Evolutionary conservation across 2,113 vertebrate species (phyloP), one percentile per base, ranked within the genome.

Genomic region (Pseudorectes ferrugineus): DNA sequence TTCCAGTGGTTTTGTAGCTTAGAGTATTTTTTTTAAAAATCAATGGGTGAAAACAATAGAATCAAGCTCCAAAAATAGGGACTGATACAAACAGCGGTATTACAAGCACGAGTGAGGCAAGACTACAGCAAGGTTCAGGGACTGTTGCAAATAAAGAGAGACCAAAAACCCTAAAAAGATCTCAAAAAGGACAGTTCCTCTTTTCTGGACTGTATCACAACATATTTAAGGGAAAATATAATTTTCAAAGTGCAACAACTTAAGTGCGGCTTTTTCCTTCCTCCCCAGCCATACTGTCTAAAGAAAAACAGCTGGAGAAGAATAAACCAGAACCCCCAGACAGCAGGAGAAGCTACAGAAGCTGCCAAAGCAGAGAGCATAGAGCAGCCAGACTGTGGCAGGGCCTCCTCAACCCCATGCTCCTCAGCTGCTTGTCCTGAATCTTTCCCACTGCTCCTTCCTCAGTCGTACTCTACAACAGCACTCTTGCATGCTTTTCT

Each of bases 381-480:
- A 49, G 26, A 80, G 42, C 48, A 92, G 45, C 5, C 46, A 57
- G 35, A 54, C 59, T 71, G 49, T 42, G 61, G 59, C 29, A 85
- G 24, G 48, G 24, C 29, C 48, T 51, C 19, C 58, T 73, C 9
- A 9, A 38, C 20, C 25, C 21, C 2, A 4, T 40, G 54, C 58
- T 67, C 49, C 49, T 76, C 86, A 88, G 54, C 54, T 52, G 38
- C 61, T 63, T 54, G 31, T 26, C 85, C 49, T 48, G 11, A 73
- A 62, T 54, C 58, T 1, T 63, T 79, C 72, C 42, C 25, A 66
- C 45, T 54, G 46, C 38, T 86, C 58, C n/a, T 76, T 88, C 72
- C 71, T 83, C 61, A 77, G 3, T 0, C 0, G 0, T 25, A 14
- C 33, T 46, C 58, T 24, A 45, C 31, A 76, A 62, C 18, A 54